These are phyloP conservation scores for Coluber constrictor DNA, from an alignment of 2,797 vertebrate genomes.

Conservation along the genomic window DNA sequence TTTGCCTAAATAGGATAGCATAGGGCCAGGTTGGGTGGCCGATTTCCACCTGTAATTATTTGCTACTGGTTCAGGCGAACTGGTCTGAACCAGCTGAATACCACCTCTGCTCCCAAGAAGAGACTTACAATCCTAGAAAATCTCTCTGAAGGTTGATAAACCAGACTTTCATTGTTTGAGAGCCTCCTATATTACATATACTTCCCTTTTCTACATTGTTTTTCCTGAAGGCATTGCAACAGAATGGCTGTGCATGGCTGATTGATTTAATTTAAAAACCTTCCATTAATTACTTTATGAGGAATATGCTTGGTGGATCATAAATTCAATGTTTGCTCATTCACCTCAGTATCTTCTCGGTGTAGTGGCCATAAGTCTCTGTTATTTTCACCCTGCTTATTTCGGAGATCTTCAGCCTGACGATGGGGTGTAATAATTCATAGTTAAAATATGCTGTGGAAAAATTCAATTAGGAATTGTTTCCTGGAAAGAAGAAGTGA, in stretches of 20 bases:
- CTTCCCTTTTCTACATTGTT: not conserved
- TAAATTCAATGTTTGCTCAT: constrained; percentile 27
- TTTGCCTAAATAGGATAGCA: no score
- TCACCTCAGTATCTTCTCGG: constrained; percentile 24
- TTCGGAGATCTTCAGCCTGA: constrained; percentile 5
- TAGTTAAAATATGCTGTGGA: constrained; percentile 11
- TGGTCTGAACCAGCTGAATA: no score
- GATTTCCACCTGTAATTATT: no score
- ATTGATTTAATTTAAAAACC: constrained; percentile 52
- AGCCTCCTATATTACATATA: not conserved
- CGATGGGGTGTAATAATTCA: constrained; percentile 24
- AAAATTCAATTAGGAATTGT: constrained; percentile 37
- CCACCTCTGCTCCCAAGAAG: not conserved
- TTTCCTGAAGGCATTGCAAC: not conserved
- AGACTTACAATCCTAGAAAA: not conserved
- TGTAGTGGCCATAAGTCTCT: constrained; percentile 15
- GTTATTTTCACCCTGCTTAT: constrained; percentile 27
- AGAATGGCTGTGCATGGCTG: not conserved
- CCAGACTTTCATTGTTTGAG: not conserved
- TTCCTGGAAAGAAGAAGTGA: constrained; percentile 35
- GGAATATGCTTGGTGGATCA: constrained; percentile 40
- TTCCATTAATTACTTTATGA: constrained; percentile 45
- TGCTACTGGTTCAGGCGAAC: no score
- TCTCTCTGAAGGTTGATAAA: not conserved
- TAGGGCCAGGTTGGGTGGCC: no score